Evolutionary conservation across 2,113 vertebrate genomes (phyloP), one percentile per base, ranked within the genome.

Genomic region (Elachura formosa): DNA sequence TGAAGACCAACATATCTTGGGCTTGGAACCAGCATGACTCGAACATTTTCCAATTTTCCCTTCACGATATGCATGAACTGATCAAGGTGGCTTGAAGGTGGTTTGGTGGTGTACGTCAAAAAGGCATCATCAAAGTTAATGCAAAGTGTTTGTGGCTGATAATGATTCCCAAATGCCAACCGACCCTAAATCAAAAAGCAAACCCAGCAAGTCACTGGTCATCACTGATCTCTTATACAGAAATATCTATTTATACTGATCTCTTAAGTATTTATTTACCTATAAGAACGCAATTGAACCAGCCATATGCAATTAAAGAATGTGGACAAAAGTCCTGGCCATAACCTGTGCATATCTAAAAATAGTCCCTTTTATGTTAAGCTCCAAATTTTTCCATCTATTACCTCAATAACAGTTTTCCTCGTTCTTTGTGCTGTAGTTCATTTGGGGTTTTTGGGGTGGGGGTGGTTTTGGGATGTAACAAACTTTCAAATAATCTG

Each of bases 11-110:
- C 98, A 11, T 99, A 99, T 98, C 99, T 98, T 7, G 99, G 99
- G 94, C 99, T 99, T 48, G 99, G 99, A 82, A 99, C 99, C 92
- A 99, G 98, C 99, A 99, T 99, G 80, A 99, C 99, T 15, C 99
- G 98, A 22, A 99, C 99, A 49, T 99, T 99, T 97, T 99, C 99
- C 96, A 99, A 81, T 38, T 99, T 99, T 73, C 99, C 99, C 95
- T 99, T 99, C 86, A 99, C 97, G 1, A 99, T 99, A 96, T 99
- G 99, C 99, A 99, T 99, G 96, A 98, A 99, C 86, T 99, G 98
- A 95, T 99, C 99, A 73, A 99, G 98, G 92, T 99, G 99, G 97
- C 99, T 99, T 26, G 99, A 99, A 66, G 99, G 99, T n/a, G 99
- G 99, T 95, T 99, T 99, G 90, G 99, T 99, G 88, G 99, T 98